Conservation (phyloP, 2,888 invertebrate genomes). For the Xestoiulus laeticollis region DNA sequence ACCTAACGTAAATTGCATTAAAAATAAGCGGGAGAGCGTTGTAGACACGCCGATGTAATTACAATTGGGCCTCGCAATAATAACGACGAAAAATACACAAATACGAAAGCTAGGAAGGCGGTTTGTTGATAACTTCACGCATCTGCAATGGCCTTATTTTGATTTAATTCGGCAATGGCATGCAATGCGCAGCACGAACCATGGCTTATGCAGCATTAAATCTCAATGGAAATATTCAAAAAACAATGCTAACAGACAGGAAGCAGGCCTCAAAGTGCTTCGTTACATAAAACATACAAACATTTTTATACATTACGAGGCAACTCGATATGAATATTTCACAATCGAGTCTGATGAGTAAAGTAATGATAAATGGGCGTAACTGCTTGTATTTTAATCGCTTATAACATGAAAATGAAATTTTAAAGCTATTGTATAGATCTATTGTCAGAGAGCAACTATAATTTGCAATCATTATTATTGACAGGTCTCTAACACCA, state of each 20-base stretch:
- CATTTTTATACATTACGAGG: neutral
- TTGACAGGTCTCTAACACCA: no score
- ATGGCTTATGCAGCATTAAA: neutral
- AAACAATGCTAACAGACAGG: neutral
- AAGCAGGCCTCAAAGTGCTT: neutral
- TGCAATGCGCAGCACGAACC: neutral
- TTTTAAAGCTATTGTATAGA: neutral
- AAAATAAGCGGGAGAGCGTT: slow-evolving; percentile 17
- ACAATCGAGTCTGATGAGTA: neutral
- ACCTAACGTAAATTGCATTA: slow-evolving; percentile 22
- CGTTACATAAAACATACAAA: neutral
- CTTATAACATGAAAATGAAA: neutral
- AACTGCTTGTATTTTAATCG: neutral
- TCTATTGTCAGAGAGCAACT: neutral
- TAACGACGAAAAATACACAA: neutral
- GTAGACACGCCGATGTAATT: slow-evolving; percentile 28
- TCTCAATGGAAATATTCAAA: neutral
- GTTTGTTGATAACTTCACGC: neutral
- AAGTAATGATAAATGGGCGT: neutral
- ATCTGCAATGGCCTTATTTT: neutral
- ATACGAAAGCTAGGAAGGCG: neutral
- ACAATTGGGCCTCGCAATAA: neutral
- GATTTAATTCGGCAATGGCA: neutral
- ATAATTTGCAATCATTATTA: no score
- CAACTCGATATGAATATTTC: neutral